Evolutionary conservation across 2,113 vertebrate genomes (phyloP).

Genomic region (Rhombomys opimus): DNA sequence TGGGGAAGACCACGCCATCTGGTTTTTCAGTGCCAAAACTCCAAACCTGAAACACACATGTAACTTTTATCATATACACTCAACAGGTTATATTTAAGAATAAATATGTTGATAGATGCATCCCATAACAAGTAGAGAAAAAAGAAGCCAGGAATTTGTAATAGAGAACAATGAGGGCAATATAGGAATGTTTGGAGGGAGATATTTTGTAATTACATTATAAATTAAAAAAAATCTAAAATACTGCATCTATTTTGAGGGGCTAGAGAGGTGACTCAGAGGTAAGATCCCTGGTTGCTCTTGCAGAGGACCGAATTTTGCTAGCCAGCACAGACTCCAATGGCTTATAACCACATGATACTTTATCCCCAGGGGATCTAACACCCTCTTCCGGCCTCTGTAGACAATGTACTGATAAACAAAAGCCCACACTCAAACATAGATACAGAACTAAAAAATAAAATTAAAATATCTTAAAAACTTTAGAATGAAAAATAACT

Average conservation of each 20-base stretch:
- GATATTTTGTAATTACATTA: neutral
- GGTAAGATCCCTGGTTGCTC: no score
- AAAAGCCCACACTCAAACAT: neutral
- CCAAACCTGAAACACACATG: neutral
- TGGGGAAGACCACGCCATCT: neutral
- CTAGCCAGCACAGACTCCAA: fast-evolving
- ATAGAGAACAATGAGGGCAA: neutral
- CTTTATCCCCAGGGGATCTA: neutral
- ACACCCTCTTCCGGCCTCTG: neutral
- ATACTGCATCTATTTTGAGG: neutral
- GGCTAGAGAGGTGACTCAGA: neutral
- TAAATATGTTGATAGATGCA: neutral
- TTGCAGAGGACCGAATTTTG: neutral
- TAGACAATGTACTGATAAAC: neutral
- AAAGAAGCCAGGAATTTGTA: neutral
- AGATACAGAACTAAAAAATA: neutral
- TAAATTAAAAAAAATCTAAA: neutral
- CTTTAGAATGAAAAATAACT: neutral
- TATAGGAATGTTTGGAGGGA: neutral
- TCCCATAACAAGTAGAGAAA: neutral
- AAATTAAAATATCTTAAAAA: neutral
- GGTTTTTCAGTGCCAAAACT: neutral
- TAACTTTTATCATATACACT: neutral
- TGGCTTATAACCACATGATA: neutral
- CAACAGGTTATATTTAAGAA: neutral